Percentiles rank a stretch among this genome's conserved stretches.
These are phyloP conservation scores for Actenoides hombroni DNA, from an alignment of 2,113 vertebrate genomes.

Conservation along the genomic window DNA sequence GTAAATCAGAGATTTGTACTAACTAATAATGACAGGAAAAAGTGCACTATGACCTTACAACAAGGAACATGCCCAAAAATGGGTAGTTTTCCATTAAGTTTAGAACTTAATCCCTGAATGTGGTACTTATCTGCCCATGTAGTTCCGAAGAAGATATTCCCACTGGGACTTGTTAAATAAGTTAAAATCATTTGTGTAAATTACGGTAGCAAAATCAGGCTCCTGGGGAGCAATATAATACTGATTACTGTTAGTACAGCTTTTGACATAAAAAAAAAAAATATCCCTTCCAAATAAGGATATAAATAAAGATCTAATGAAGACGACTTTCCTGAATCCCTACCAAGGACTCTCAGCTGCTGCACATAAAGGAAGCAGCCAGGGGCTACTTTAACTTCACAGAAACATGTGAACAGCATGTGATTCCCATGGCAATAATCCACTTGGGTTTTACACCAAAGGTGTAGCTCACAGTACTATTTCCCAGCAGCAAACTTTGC, in stretches of 20 bases:
- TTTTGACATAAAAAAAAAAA: background rate
- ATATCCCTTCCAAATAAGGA: background rate
- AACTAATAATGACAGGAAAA: background rate
- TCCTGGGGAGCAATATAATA: background rate
- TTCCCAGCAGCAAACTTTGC: background rate
- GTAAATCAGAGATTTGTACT: background rate
- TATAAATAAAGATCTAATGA: background rate
- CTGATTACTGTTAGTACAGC: background rate
- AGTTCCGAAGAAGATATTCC: slow-evolving; percentile 29
- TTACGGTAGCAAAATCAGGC: background rate
- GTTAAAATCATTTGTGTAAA: slow-evolving; percentile 22
- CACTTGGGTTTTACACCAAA: background rate
- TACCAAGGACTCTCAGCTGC: background rate
- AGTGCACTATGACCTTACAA: background rate
- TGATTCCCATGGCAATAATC: rapidly evolving
- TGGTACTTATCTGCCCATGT: background rate
- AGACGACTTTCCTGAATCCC: background rate
- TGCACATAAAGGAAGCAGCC: background rate
- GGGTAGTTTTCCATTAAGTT: background rate
- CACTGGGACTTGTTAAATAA: slow-evolving; percentile 27
- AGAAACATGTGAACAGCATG: rapidly evolving
- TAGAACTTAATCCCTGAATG: slow-evolving; percentile 10
- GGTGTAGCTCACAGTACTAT: background rate
- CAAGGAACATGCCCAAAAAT: background rate
- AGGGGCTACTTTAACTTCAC: background rate